Evolutionary conservation across 37 sponge, comb jelly and placozoan species (phyloP).

Genomic region (Oopsacas minuta): DNA sequence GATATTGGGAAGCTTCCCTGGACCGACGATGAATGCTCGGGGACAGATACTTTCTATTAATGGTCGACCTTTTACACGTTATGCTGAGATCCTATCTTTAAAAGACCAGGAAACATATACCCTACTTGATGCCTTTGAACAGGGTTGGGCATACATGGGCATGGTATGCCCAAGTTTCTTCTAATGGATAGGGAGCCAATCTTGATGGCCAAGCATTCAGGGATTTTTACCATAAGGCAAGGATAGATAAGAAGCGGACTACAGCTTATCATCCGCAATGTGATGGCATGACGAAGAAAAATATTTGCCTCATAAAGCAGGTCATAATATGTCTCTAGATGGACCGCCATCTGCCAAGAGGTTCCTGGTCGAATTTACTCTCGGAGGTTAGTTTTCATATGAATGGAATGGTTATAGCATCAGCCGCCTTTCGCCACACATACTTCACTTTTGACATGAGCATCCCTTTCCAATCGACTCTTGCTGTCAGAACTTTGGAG

Average conservation of each 20-base stretch:
- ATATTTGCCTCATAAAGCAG: background rate
- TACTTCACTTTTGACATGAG: background rate
- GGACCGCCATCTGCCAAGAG: background rate
- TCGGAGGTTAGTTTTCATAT: background rate
- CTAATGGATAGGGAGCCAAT: background rate
- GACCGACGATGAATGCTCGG: no score
- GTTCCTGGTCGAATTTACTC: background rate
- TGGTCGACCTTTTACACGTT: no score
- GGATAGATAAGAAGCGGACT: no score
- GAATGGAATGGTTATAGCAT: background rate
- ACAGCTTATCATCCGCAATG: background rate
- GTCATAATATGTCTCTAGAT: background rate
- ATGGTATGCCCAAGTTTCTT: slow-evolving; percentile 8
- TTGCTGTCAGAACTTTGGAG: background rate
- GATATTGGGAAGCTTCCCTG: no score
- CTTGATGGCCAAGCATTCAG: background rate
- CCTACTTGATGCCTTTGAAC: no score
- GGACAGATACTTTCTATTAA: no score
- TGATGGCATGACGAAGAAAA: background rate
- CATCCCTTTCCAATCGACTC: background rate
- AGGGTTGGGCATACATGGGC: no score
- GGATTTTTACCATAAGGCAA: no score
- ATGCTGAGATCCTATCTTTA: no score
- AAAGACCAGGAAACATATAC: no score
- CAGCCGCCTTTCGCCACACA: background rate